Base-by-base conservation (phyloP, 2,888 invertebrate genomes). In the Brachyopa scutellaris region DNA sequence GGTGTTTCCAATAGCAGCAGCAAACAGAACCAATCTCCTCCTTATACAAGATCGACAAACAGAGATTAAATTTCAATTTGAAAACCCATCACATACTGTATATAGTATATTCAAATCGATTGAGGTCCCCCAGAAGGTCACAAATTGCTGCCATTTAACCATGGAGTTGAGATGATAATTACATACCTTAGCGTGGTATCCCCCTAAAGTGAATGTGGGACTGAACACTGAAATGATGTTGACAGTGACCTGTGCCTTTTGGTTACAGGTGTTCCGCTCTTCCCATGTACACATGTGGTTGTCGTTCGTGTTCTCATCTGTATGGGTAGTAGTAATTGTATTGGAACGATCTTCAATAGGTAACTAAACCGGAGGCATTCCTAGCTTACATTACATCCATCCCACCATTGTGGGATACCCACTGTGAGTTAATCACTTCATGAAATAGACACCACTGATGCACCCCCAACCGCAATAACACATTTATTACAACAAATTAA, bases 191-290 rank as follows among this genome's bases (percentile, higher is more conserved):
- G 40, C 53, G 51, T 21, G 45, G 26, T 55, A 72, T 51, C 74
- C 64, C 51, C 57, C 31, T 9, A 15, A 53, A 42, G 64, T 51
- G 76, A 72, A 80, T 70, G 82, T 61, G 82, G 45, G 61, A 76
- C 55, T 57, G 31, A 62, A 67, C 57, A 76, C 55, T 57, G 31
- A 62, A 67, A 59, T 70, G 69, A 82, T 70, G 82, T 77, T 82
- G 82, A 82, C 82, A 82, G 82, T 82, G 82, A 82, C 82, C 82
- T 82, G 77, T 82, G 82, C 82, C 82, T 77, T 77, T 77, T 77
- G 36, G 29, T 38, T 74, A 79, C 82, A 82, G 82, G 82, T 82
- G 82, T 79, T 79, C 66, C 66, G 66, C 73, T 66, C 64, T 66
- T 31, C 53, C 42, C 26, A 69, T 40, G 40, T 42, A 57, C 70